Percentiles rank a stretch among this genome's conserved stretches.
Evolutionary conservation across 2,888 invertebrate genomes (phyloP).

Genomic region (Blomia tropicalis): DNA sequence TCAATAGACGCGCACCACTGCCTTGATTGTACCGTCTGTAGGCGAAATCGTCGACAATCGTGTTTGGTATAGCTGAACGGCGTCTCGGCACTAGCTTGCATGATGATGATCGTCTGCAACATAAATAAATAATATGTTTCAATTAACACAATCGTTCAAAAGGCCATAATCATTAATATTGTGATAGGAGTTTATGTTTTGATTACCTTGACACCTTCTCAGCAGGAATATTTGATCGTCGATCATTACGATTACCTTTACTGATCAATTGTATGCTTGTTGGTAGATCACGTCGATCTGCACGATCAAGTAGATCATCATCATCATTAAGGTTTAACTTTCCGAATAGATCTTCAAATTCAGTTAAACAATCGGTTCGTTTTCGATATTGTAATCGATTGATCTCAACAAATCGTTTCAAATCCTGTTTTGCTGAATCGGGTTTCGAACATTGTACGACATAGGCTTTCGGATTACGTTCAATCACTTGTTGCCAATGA

Average conservation of each 20-base stretch:
- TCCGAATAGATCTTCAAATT: conserved; percentile 10
- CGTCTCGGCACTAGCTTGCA: conserved; percentile 34
- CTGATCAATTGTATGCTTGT: conserved; percentile 35
- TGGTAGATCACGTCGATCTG: conserved; percentile 54
- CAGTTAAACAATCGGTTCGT: background rate
- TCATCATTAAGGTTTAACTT: conserved; percentile 37
- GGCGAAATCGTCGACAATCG: conserved; percentile 62
- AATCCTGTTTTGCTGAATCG: background rate
- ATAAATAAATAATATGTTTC: no score
- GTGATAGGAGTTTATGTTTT: background rate
- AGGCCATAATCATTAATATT: background rate
- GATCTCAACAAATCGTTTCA: background rate
- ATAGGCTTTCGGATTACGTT: background rate
- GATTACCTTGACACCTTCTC: background rate
- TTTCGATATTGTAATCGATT: conserved; percentile 2
- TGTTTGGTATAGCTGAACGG: conserved; percentile 45
- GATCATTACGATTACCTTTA: no score
- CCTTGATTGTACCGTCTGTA: conserved; percentile 24
- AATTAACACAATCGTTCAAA: no score
- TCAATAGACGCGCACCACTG: background rate
- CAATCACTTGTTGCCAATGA: background rate
- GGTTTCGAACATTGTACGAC: background rate
- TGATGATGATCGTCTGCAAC: background rate
- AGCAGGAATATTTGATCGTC: no score
- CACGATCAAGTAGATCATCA: conserved; percentile 60